Base-by-base conservation (phyloP, 2,888 invertebrate genomes). In the Lamellibrachia columna region DNA sequence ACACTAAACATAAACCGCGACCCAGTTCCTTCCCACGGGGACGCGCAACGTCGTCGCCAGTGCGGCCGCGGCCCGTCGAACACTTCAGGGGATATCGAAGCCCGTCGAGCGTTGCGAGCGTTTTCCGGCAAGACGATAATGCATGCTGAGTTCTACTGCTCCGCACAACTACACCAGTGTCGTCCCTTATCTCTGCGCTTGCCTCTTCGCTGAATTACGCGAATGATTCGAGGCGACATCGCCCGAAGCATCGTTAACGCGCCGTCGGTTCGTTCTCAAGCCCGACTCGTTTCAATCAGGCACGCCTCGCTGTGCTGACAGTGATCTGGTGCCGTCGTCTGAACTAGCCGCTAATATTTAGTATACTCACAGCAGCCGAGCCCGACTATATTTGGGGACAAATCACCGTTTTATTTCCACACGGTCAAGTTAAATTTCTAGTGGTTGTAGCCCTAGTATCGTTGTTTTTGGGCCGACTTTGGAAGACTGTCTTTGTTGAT, bases 81-180 rank as follows among this genome's bases (percentile, higher is more conserved):
- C 75, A 75, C 75, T 75, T 75, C 22, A 22, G 75, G 75, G 75
- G 22, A 75, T 75, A 75, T n/a, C 6, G 75, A 75, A 75, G 75
- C 75, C 75, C 6, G 22, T 15, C 75, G 22, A 15, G 75, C 15
- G 75, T 3, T 75, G 75, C 22, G 75, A 75, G 75, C 75, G 22
- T 11, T 75, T 75, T n/a, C n/a, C 75, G 75, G 22, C 75, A 75
- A 75, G 75, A 75, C 75, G 75, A 75, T 75, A 75, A 75, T 75
- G 75, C 75, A 75, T 75, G 22, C 75, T 75, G 75, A 75, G 15
- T 22, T 75, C 75, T 75, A 22, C 22, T n/a, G 75, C 75, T 75
- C 75, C 75, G 75, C n/a, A 15, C 75, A 75, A n/a, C 22, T 22
- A 11, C 15, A 22, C 15, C 75, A 75, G n/a, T 75, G 75, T 75